A percentile compares a stretch with the other conserved stretches of the same genome.
Evolutionary conservation across 2,113 vertebrate genomes (phyloP).

Genomic region (Asarcornis scutulata): DNA sequence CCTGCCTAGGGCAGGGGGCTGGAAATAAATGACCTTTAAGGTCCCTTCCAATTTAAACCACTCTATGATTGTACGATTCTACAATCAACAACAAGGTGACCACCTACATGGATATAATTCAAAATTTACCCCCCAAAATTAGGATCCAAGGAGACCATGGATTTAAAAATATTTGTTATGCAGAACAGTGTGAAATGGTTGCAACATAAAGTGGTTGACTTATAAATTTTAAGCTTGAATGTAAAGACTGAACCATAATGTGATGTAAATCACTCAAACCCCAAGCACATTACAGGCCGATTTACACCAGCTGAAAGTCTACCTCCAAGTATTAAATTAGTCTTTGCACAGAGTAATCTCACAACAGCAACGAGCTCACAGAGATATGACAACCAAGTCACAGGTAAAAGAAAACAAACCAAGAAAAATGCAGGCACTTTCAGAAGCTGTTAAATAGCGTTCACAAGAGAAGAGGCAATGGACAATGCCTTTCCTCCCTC

Average conservation of each 20-base stretch:
- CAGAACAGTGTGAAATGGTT: not conserved
- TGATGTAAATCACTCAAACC: not conserved
- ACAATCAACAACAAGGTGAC: accelerated
- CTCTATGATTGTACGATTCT: no score
- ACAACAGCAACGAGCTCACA: not conserved
- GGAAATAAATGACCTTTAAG: no score
- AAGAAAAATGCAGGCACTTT: not conserved
- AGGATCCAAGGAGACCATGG: not conserved
- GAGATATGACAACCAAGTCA: not conserved
- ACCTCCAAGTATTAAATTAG: not conserved
- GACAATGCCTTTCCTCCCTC: not conserved
- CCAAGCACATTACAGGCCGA: not conserved
- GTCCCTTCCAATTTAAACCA: no score
- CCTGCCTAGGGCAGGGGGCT: no score
- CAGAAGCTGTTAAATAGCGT: not conserved
- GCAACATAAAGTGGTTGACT: not conserved
- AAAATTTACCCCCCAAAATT: not conserved
- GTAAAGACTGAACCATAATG: not conserved
- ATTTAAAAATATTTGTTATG: not conserved
- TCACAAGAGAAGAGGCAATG: not conserved
- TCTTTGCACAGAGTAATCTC: not conserved
- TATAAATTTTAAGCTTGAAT: not conserved
- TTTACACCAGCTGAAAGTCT: not conserved
- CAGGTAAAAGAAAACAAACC: not conserved
- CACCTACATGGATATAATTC: not conserved